Evolutionary conservation across 2,113 vertebrate genomes (phyloP), one percentile per base, ranked within the genome.

Genomic region (Paracyprichromis sp.): DNA sequence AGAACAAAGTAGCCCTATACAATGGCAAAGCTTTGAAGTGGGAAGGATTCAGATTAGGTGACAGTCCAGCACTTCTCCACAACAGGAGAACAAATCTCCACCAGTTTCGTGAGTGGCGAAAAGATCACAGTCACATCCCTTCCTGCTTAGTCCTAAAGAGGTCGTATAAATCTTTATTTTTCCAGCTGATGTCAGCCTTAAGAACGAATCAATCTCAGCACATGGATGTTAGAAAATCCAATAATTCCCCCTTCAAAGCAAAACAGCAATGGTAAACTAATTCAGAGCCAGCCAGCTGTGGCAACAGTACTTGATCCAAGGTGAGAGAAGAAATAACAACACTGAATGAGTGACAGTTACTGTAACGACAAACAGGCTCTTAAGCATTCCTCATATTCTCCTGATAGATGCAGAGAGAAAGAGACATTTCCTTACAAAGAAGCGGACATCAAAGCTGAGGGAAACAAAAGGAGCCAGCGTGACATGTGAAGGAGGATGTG

Each of bases 271-370:
- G 59, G 82, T 83, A 85, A 92, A 91, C 73, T 85, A 93, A 92
- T 90, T 95, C 91, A 89, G 83, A 91, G 88, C 78, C 40, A 50
- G 86, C 90, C 93, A 95, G 92, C 93, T 95, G 94, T 94, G 90
- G 90, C 88, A 95, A 95, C 93, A 94, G 73, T 10, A 66, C 73
- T 79, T 86, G 87, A 93, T 94, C 93, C 91, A 90, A 93, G 87
- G 92, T 89, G 88, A 86, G 90, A 89, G 91, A 90, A 91, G 87
- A 54, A 94, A 95, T 92, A 93, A 94, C 88, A 93, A 82, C 34
- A 43, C 8, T 36, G 80, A 56, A 66, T 94, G 94, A 95, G 43
- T 95, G 92, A 93, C 95, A 92, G 90, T 80, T 89, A 78, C 82
- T 90, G 85, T 85, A 88, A 94, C 40, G 87, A 90, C 87, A 92